A percentile compares a stretch with the other conserved stretches of the same genome.
Evolutionary conservation across 2,113 vertebrate genomes (phyloP).

Genomic region (Epinephelus moara): DNA sequence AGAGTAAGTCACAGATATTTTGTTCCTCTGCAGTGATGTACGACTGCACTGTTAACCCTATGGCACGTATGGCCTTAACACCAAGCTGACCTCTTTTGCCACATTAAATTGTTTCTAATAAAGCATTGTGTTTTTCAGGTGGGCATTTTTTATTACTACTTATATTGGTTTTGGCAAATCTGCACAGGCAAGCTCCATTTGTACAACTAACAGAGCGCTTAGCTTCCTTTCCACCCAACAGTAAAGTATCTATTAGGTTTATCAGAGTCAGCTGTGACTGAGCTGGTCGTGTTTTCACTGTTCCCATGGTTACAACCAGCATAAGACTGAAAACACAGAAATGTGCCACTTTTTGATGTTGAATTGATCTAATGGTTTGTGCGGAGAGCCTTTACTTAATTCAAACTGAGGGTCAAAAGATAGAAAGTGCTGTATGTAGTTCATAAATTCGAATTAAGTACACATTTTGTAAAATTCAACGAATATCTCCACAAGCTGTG

Average conservation of each 20-base stretch:
- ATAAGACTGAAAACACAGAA: background rate
- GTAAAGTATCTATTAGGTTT: background rate
- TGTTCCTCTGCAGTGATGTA: background rate
- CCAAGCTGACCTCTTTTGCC: background rate
- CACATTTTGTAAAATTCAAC: too few relatives aligned
- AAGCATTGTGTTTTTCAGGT: background rate
- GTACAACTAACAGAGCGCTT: background rate
- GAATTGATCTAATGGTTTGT: background rate
- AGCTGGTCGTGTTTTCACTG: background rate
- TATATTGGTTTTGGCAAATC: background rate
- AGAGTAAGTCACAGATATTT: background rate
- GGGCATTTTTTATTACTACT: background rate
- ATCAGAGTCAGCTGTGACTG: background rate
- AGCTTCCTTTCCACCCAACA: background rate
- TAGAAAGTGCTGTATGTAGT: background rate
- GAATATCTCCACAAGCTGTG: too few relatives aligned
- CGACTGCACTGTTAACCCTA: background rate
- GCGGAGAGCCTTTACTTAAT: background rate
- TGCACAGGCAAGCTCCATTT: background rate
- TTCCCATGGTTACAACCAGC: slow-evolving; percentile 18
- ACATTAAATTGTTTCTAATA: background rate
- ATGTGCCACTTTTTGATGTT: background rate
- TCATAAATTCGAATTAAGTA: too few relatives aligned
- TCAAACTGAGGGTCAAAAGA: background rate
- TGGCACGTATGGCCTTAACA: background rate